These are phyloP conservation scores for Orgyia antiqua DNA, from an alignment of 2,888 invertebrate species.

Conservation along the genomic window DNA sequence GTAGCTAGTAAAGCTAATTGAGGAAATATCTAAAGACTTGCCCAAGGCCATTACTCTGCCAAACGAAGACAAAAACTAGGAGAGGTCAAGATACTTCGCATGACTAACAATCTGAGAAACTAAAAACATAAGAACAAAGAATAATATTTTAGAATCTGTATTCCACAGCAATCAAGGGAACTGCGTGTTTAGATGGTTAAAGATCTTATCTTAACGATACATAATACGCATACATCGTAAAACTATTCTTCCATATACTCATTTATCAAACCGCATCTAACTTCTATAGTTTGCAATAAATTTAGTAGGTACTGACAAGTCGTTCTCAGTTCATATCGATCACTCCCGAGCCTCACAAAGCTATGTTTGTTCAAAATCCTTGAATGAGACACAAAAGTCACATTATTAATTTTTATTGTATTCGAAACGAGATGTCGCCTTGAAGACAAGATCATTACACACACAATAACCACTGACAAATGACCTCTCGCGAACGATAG, in stretches of 20 bases:
- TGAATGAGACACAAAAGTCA: constrained; percentile 64
- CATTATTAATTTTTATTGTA: constrained; percentile 64
- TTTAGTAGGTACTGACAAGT: too few relatives aligned
- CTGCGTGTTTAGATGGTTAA: constrained; percentile 14
- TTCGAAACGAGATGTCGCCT: constrained; percentile 64
- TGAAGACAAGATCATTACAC: constrained; percentile 56
- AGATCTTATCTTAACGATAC: constrained; percentile 20
- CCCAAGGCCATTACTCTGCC: constrained; percentile 54
- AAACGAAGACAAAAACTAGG: constrained; percentile 60
- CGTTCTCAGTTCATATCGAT: too few relatives aligned
- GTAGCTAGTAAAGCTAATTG: constrained; percentile 48
- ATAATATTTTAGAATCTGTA: constrained; percentile 32
- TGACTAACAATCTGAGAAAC: constrained; percentile 48
- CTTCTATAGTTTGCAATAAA: too few relatives aligned
- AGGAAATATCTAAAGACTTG: constrained; percentile 55
- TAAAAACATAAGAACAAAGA: constrained; percentile 52
- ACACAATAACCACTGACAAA: constrained; percentile 38
- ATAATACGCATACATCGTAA: constrained; percentile 12
- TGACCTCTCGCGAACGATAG: constrained; percentile 35
- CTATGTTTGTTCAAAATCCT: constrained; percentile 42
- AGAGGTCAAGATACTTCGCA: constrained; percentile 57
- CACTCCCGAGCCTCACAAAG: constrained; percentile 31
- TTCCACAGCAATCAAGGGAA: constrained; percentile 28
- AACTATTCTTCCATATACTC: constrained; percentile 18
- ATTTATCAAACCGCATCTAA: constrained; percentile 10